Evolutionary conservation across 2,797 vertebrate species (phyloP), one percentile per base, ranked within the genome.

Genomic region (Chaetodon trifasciatus): DNA sequence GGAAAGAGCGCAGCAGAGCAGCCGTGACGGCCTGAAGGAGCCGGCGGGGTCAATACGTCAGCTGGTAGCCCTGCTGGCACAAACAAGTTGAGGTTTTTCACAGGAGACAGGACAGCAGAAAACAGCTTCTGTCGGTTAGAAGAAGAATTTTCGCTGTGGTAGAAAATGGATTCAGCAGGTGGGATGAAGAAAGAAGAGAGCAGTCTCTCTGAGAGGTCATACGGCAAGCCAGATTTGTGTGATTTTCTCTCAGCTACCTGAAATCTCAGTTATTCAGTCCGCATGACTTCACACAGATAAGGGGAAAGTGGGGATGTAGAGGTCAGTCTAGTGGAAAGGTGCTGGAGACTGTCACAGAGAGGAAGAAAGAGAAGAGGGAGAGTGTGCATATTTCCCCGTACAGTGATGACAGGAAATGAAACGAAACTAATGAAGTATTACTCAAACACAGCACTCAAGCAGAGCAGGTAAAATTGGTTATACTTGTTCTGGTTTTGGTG

Each of bases 281-380:
- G 61, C 70, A 63, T 72, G 75, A 83, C 70, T 85, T 85, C 61
- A 84, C 85, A 87, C 46, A 77, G 65, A 81, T 76, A 75, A 78
- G 72, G 50, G 68, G 66, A 67, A 53, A 57, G 76, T 32, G 0
- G 46, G 44, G 56, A 81, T 68, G 53, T 53, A 21, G 46, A 60
- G 60, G 60, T 75, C 60, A 71, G 74, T 75, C 39, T 47, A 13
- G 62, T 69, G 70, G 70, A 85, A 69, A 81, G 49, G 74, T 58
- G 56, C 46, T 55, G 0, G 39, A 64, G 39, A 50, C 55, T 61
- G 66, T 69, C 64, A 70, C 21, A 71, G 44, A n/a, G 9, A 46
- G 50, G 21, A 63, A 40, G 8, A 21, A 8, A 17, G 32, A 44
- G 46, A 19, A 10, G 55, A 52, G 21, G 32, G 32, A 56, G 46